A percentile compares a stretch with the other conserved stretches of the same genome.
phyloP scores from a whole-genome alignment of 2,888 invertebrate genomes.

The Hypolimnas misippus region DNA sequence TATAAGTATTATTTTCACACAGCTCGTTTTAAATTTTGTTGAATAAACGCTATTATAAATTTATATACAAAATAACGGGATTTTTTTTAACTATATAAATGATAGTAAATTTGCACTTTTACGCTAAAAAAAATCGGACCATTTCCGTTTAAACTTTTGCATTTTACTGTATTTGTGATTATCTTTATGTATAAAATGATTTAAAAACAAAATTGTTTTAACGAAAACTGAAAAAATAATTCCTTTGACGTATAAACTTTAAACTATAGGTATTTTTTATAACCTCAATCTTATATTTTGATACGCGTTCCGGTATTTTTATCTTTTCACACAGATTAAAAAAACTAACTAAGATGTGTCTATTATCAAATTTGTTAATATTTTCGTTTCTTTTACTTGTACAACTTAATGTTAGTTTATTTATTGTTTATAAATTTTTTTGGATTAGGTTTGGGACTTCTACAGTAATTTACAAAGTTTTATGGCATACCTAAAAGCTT shows the following conservation, averaged over 20 bases:
- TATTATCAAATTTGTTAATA: too few relatives aligned
- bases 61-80: too few relatives aligned
- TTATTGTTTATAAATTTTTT: too few relatives aligned
- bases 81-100: too few relatives aligned
- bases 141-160: background rate
- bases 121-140: background rate
- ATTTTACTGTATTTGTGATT: background rate
- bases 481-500: too few relatives aligned
- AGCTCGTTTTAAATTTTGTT: too few relatives aligned
- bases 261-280: slow-evolving; percentile 3
- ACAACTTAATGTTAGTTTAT: too few relatives aligned
- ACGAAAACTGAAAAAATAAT: slow-evolving; percentile 8
- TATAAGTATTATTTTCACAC: background rate
- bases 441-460: too few relatives aligned
- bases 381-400: too few relatives aligned
- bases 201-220: slow-evolving; percentile 20
- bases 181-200: background rate
- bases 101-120: too few relatives aligned
- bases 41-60: too few relatives aligned
- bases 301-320: background rate
- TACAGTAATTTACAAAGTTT: too few relatives aligned
- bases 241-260: slow-evolving; percentile 12
- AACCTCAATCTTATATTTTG: slow-evolving; percentile 12
- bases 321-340: background rate
- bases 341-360: background rate